Conservation (phyloP, 2,888 invertebrate species). For the Tenthredo scrophulariae region DNA sequence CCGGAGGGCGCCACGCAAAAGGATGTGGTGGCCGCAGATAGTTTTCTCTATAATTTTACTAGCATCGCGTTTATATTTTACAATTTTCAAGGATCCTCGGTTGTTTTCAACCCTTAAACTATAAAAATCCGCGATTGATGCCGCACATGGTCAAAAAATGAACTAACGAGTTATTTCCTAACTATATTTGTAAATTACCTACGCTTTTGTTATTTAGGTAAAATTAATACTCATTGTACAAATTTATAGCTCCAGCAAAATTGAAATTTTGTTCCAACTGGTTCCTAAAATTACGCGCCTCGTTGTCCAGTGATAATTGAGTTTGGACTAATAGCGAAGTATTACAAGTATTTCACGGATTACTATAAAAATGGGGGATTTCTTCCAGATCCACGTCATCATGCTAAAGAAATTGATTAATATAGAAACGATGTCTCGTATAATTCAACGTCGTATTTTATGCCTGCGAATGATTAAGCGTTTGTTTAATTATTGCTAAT, state of each 20-base stretch:
- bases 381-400: no score
- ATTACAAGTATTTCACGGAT: no score
- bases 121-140: not conserved
- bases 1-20: conserved; percentile 23
- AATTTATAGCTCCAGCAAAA: not conserved
- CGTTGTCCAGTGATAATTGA: no score
- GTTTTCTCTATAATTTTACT: not conserved
- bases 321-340: no score
- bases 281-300: no score
- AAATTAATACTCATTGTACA: not conserved
- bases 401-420: no score
- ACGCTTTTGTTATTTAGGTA: not conserved
- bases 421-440: not conserved
- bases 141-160: not conserved
- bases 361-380: no score
- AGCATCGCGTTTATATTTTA: not conserved
- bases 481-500: not conserved
- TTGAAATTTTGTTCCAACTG: no score
- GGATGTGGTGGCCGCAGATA: not conserved
- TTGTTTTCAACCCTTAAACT: not conserved
- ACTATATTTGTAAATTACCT: not conserved
- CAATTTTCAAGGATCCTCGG: not conserved
- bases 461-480: not conserved
- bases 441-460: not conserved
- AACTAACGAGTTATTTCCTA: not conserved